A percentile compares a stretch with the other conserved stretches of the same genome.
Conservation (phyloP, 2,113 vertebrate species). For the Amphiprion percula region DNA sequence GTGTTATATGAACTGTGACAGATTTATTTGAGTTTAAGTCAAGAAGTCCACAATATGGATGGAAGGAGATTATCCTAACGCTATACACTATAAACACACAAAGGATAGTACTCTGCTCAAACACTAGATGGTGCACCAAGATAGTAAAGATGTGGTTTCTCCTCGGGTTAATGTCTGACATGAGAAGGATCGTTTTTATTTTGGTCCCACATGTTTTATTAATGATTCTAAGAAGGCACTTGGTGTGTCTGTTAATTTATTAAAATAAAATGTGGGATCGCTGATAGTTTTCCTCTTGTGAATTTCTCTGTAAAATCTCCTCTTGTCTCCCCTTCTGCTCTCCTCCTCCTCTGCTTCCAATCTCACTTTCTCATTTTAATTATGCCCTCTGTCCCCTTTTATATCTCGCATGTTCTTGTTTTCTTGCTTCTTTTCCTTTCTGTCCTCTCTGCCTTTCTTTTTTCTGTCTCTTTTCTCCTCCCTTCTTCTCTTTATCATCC, state of each 20-base stretch:
- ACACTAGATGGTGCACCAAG: conserved; percentile 55
- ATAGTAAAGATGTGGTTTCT: neutral
- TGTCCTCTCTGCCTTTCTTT: too few species aligned
- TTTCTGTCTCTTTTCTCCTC: too few species aligned
- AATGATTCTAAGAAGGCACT: neutral
- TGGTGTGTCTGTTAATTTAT: conserved; percentile 32
- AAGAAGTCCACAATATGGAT: too few species aligned
- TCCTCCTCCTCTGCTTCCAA: neutral
- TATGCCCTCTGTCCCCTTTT: too few species aligned
- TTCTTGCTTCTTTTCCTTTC: too few species aligned
- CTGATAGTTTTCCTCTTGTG: conserved; percentile 2
- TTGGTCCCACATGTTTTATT: conserved; percentile 45
- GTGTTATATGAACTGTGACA: too few species aligned
- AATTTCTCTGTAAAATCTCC: neutral
- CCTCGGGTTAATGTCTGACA: neutral
- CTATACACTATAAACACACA: too few species aligned
- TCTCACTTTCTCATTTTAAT: neutral
- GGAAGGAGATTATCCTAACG: too few species aligned
- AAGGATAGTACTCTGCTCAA: neutral
- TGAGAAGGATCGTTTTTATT: neutral
- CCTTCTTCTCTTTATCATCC: too few species aligned
- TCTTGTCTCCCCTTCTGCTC: neutral
- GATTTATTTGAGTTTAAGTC: too few species aligned
- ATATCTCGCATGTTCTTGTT: too few species aligned
- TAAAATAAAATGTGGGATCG: conserved; percentile 18